A percentile compares a stretch with the other conserved stretches of the same genome.
Conservation (phyloP, 2,888 invertebrate species). For the Beris morrisii region DNA sequence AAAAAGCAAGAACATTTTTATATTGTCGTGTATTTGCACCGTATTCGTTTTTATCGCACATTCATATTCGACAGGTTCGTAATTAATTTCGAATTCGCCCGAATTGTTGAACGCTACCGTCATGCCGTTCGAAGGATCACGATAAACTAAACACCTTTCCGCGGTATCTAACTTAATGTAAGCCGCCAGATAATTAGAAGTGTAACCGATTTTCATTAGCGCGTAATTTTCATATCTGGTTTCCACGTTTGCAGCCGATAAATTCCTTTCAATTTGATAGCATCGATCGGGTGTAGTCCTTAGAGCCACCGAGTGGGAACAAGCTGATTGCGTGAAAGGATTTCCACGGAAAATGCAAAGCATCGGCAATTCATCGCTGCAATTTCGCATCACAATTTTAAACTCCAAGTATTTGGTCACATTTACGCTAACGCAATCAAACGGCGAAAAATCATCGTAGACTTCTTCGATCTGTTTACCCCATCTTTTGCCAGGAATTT, state of each 20-base stretch:
- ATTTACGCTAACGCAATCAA: slow-evolving; percentile 44
- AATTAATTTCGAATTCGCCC: slow-evolving; percentile 1
- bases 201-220: neutral
- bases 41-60: slow-evolving; percentile 6
- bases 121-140: neutral
- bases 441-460: slow-evolving; percentile 40
- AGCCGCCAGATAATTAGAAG: slow-evolving; percentile 7
- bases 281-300: slow-evolving; percentile 47
- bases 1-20: slow-evolving; percentile 38
- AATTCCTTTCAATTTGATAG: slow-evolving; percentile 46
- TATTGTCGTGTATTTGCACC: slow-evolving; percentile 2
- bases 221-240: slow-evolving; percentile 1
- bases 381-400: slow-evolving; percentile 42
- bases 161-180: neutral
- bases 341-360: slow-evolving; percentile 46
- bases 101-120: neutral
- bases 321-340: slow-evolving; percentile 43
- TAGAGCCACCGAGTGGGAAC: slow-evolving; percentile 45
- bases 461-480: slow-evolving; percentile 44
- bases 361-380: slow-evolving; percentile 41
- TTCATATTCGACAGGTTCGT: neutral
- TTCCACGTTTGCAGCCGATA: neutral
- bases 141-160: slow-evolving; percentile 10
- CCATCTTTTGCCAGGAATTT: slow-evolving; percentile 57
- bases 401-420: slow-evolving; percentile 5